Conservation (phyloP, 2,113 vertebrate genomes). For the Glaucomys volans region DNA sequence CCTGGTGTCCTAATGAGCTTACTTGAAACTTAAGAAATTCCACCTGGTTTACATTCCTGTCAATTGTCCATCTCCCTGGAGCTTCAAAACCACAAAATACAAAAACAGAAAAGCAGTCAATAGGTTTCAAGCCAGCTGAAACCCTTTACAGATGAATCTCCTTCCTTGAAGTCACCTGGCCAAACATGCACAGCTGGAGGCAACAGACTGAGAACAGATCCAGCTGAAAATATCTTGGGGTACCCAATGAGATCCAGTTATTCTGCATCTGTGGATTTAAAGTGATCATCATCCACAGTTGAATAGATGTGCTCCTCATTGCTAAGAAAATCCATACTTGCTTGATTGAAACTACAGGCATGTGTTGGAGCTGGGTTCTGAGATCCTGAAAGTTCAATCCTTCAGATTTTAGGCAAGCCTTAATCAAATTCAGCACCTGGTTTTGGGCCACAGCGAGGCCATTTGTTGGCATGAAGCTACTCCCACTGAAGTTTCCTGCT, state of each 20-base stretch:
- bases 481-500: constrained; percentile 85
- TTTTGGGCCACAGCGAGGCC: constrained; percentile 93
- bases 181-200: background rate
- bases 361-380: constrained; percentile 90
- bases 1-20: background rate
- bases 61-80: background rate
- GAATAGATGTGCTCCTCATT: constrained; percentile 99
- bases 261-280: constrained; percentile 95
- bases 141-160: constrained; percentile 15
- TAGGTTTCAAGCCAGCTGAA: constrained; percentile 19
- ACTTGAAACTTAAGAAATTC: constrained; percentile 24
- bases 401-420: constrained; percentile 91
- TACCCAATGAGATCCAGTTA: background rate
- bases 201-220: background rate
- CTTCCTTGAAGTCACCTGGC: constrained; percentile 47
- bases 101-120: background rate
- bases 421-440: constrained; percentile 96
- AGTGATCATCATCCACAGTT: constrained; percentile 98
- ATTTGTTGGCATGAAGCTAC: constrained; percentile 86
- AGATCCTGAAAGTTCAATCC: constrained; percentile 96
- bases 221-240: background rate
- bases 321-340: constrained; percentile 96
- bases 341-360: constrained; percentile 93
- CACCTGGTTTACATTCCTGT: background rate
- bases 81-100: constrained; percentile 8